These are phyloP conservation scores for Chaetodon trifasciatus DNA, from an alignment of 2,797 vertebrate species.

Conservation along the genomic window DNA sequence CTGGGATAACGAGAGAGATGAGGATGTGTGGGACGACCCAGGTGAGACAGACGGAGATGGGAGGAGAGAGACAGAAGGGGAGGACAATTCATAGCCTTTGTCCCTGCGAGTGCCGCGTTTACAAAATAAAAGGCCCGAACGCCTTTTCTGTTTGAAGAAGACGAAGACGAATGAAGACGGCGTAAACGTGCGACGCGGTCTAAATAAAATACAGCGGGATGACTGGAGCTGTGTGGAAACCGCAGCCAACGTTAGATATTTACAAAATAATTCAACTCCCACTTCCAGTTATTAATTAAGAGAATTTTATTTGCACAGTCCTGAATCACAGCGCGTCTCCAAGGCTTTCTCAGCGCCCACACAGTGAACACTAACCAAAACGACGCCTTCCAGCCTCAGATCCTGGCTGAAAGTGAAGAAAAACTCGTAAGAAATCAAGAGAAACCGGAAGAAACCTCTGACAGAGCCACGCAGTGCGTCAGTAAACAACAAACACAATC, in stretches of 20 bases:
- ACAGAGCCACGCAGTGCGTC: neutral
- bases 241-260: constrained; percentile 23
- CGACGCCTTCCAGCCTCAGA: constrained; percentile 17
- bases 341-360: constrained; percentile 25
- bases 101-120: neutral
- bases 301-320: constrained; percentile 46
- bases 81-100: constrained; percentile 3
- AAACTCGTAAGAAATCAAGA: constrained; percentile 26
- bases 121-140: constrained; percentile 19
- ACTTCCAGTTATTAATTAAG: constrained; percentile 52
- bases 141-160: constrained; percentile 18
- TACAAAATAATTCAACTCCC: constrained; percentile 34
- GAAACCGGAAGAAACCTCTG: neutral
- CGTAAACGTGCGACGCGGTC: no score
- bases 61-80: constrained; percentile 9
- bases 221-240: constrained; percentile 8
- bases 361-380: constrained; percentile 32
- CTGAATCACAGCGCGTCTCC: constrained; percentile 37
- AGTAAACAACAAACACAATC: constrained; percentile 24
- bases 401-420: neutral
- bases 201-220: no score
- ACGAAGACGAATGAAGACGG: no score
- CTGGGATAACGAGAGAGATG: constrained; percentile 66
- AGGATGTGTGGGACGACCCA: constrained; percentile 61
- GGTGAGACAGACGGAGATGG: constrained; percentile 62